Evolutionary conservation across 2,113 vertebrate genomes (phyloP).

Genomic region (Actenoides lindsayi): DNA sequence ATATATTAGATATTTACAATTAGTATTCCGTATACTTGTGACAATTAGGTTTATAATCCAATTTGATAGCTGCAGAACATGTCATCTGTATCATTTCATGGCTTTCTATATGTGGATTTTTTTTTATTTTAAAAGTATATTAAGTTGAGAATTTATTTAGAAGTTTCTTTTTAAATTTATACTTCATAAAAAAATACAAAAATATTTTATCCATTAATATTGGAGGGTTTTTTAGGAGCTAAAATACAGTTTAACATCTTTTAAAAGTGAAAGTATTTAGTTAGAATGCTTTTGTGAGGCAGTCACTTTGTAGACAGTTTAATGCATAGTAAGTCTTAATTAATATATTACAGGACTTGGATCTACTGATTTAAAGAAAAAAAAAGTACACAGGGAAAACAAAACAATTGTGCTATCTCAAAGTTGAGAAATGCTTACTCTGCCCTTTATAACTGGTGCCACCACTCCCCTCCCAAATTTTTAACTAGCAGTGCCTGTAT

Average conservation of each 20-base stretch:
- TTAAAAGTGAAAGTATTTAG: background rate
- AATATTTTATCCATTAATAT: background rate
- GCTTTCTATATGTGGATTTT: background rate
- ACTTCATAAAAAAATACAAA: background rate
- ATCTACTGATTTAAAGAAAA: background rate
- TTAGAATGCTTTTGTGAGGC: background rate
- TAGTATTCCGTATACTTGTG: background rate
- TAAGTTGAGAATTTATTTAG: background rate
- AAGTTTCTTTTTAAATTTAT: background rate
- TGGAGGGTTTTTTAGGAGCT: background rate
- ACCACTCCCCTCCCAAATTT: background rate
- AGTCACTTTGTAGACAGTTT: background rate
- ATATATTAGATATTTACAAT: background rate
- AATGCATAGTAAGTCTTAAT: background rate
- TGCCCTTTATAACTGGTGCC: background rate
- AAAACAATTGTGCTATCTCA: background rate
- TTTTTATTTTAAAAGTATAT: background rate
- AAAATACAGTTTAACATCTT: background rate
- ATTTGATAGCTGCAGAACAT: background rate
- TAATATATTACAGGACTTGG: background rate
- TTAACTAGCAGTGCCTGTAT: background rate
- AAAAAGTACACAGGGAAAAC: fast-evolving
- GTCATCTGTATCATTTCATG: background rate
- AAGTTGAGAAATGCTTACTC: background rate
- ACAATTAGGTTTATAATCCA: background rate